Percentiles rank a stretch among this genome's conserved stretches.
Conservation (phyloP, 2,888 invertebrate species). For the Amphipyra tragopoginis region DNA sequence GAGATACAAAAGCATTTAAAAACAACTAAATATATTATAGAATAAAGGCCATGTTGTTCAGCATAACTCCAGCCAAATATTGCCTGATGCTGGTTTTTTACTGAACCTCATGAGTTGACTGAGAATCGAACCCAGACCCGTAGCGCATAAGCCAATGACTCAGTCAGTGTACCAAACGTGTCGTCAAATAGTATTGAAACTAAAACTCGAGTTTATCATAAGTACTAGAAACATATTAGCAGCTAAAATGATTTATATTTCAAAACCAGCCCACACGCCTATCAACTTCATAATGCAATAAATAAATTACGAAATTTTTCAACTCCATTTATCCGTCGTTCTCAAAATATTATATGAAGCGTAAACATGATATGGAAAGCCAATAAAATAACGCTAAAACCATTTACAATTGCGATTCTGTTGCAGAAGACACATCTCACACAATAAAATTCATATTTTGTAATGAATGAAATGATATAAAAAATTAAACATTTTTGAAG, state of each 20-base stretch:
- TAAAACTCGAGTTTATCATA: background rate
- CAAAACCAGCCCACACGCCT: background rate
- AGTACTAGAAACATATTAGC: background rate
- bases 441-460: background rate
- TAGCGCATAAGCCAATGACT: too few relatives aligned
- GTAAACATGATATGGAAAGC: slow-evolving; percentile 30
- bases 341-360: slow-evolving; percentile 13
- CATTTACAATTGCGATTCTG: slow-evolving; percentile 7
- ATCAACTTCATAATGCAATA: slow-evolving; percentile 11
- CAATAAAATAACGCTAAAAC: slow-evolving; percentile 11
- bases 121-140: too few relatives aligned
- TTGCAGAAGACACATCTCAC: slow-evolving; percentile 7
- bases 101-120: too few relatives aligned
- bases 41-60: too few relatives aligned
- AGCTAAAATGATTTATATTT: slow-evolving; percentile 1
- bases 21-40: too few relatives aligned
- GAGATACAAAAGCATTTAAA: too few relatives aligned
- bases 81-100: too few relatives aligned
- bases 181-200: too few relatives aligned
- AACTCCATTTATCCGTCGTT: slow-evolving; percentile 29
- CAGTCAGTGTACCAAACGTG: too few relatives aligned
- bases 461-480: too few relatives aligned
- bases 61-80: too few relatives aligned
- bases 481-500: too few relatives aligned
- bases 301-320: slow-evolving; percentile 9